phyloP scores from a whole-genome alignment of 2,888 invertebrate species.

The Muscina levida region DNA sequence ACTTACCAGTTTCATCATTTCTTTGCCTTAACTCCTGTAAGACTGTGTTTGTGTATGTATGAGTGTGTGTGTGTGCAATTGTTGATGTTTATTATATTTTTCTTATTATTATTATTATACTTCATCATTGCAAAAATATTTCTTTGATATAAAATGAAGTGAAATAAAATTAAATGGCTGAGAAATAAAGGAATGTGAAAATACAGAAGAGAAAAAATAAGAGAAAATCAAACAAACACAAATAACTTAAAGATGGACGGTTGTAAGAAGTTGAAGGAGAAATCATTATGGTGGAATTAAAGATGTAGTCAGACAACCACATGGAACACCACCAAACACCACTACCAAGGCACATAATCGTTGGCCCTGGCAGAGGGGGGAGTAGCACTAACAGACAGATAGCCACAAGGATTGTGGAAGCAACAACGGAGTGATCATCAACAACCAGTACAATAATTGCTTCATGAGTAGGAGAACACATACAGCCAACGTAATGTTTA shows the following conservation, averaged over 20 bases:
- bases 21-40: too few relatives aligned
- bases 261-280: slow-evolving; percentile 22
- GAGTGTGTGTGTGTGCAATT: neutral
- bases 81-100: neutral
- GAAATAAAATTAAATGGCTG: slow-evolving; percentile 34
- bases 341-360: neutral
- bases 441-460: too few relatives aligned
- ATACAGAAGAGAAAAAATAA: slow-evolving; percentile 18
- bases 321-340: neutral
- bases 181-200: slow-evolving; percentile 41
- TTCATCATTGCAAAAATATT: slow-evolving; percentile 30
- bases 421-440: too few relatives aligned
- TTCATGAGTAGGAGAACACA: too few relatives aligned
- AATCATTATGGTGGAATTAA: slow-evolving; percentile 31
- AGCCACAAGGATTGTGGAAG: too few relatives aligned
- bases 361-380: too few relatives aligned
- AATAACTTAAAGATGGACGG: slow-evolving; percentile 31
- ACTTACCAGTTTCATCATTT: too few relatives aligned
- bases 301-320: slow-evolving; percentile 3
- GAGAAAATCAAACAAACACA: slow-evolving; percentile 24
- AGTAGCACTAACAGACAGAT: too few relatives aligned
- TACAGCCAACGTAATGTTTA: too few relatives aligned
- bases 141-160: slow-evolving; percentile 35
- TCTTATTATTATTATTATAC: slow-evolving; percentile 7
- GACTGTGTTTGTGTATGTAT: slow-evolving; percentile 34